Evolutionary conservation across 2,113 vertebrate species (phyloP).

Genomic region (Catagonus wagneri): DNA sequence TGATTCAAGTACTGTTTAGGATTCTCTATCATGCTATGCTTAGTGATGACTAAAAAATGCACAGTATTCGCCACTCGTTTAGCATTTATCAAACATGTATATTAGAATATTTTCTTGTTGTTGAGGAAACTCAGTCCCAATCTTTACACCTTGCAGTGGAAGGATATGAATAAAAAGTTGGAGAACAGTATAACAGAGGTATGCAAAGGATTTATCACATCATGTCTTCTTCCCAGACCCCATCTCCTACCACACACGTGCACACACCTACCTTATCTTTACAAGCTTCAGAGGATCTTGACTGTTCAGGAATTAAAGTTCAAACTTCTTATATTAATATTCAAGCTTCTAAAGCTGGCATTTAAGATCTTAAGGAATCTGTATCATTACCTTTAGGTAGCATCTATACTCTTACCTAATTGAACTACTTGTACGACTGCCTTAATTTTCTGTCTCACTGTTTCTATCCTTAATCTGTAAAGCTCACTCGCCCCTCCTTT

Average conservation of each 20-base stretch:
- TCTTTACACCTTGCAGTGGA: background rate
- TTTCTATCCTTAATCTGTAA: background rate
- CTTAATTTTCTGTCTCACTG: background rate
- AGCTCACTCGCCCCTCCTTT: background rate
- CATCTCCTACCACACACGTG: background rate
- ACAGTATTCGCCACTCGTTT: background rate
- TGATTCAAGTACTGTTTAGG: background rate
- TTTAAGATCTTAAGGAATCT: background rate
- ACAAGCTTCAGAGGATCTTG: conserved; percentile 16
- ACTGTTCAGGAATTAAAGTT: background rate
- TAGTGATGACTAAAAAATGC: background rate
- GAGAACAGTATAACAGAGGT: background rate
- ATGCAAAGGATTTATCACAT: background rate
- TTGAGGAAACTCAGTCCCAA: background rate
- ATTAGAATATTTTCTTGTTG: background rate
- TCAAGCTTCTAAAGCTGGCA: background rate
- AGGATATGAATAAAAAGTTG: background rate
- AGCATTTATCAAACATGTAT: background rate
- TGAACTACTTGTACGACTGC: background rate
- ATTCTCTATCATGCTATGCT: background rate
- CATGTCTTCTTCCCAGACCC: background rate
- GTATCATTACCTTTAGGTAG: background rate
- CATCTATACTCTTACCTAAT: background rate
- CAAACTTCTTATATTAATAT: background rate
- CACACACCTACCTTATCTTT: background rate